Evolutionary conservation across 2,797 vertebrate genomes (phyloP), one percentile per base, ranked within the genome.

Genomic region (Gobio occitaniae): DNA sequence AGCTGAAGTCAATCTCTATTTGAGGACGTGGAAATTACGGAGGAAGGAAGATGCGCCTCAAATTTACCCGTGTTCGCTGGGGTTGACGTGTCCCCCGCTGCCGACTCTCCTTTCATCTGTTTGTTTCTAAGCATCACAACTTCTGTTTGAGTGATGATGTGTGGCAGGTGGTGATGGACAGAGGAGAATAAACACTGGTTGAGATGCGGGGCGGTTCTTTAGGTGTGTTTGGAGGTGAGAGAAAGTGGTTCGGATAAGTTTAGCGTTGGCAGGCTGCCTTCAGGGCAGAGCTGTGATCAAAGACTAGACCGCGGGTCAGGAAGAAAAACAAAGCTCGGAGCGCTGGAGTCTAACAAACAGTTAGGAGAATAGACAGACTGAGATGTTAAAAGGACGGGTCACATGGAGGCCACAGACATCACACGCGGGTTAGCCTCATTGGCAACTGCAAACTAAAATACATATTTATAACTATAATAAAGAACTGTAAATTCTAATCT

Each of bases 281-380:
- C 29, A 32, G 83, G 86, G 76, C 61, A 83, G 69, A 82, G 72
- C 83, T 69, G 83, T 87, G 86, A 89, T 89, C 86, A 87, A 78
- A 90, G 80, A 47, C 78, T 74, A 79, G 86, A 75, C 86, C 44
- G 76, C 32, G 9, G 84, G 82, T 85, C 86, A 84, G 77, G 80
- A 79, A 70, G 79, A 83, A 85, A 72, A 87, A 83, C 71, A 83
- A 63, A 83, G 72, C 75, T 90, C 41, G 74, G 85, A 87, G 76
- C 12, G 38, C 44, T 63, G 59, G n/a, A 78, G 85, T 56, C 59
- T 32, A 80, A 72, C 41, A 84, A 72, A 72, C 50, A 70, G 74
- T 76, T 82, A 52, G 47, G 75, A 66, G 78, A 72, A 63, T 6
- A 76, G 71, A 83, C 82, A 84, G 63, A 69, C n/a, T 19, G 63